These are phyloP conservation scores for Callinectes sapidus DNA, from an alignment of 2,888 invertebrate species.

Conservation along the genomic window DNA sequence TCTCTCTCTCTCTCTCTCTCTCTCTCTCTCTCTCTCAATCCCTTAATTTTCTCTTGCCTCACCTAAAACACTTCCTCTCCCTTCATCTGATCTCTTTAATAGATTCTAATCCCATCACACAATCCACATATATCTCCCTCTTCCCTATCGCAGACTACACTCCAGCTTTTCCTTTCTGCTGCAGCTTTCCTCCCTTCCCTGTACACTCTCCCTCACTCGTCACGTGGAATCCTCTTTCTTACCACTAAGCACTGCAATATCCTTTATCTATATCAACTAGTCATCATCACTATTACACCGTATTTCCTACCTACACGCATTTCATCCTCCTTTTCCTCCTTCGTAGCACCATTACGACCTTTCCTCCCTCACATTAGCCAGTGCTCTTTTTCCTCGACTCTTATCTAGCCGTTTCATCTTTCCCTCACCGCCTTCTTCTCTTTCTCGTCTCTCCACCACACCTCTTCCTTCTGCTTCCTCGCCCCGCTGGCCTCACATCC, in stretches of 20 bases:
- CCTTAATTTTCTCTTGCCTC: neutral
- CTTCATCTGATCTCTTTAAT: neutral
- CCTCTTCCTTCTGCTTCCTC: conserved; percentile 1
- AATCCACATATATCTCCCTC: neutral
- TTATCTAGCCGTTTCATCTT: neutral
- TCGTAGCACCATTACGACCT: neutral
- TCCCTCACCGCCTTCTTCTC: neutral
- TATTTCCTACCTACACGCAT: neutral
- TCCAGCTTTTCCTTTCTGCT: neutral
- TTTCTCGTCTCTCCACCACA: neutral
- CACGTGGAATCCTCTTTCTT: neutral
- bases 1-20: conserved; percentile 38
- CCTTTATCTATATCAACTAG: neutral
- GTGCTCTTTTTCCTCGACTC: neutral
- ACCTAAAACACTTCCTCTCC: neutral
- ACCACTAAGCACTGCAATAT: neutral
- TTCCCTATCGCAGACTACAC: neutral
- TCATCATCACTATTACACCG: neutral
- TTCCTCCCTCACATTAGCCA: neutral
- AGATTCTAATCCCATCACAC: neutral
- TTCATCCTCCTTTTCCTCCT: neutral
- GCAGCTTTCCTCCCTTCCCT: neutral
- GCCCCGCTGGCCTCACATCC: conserved; percentile 52
- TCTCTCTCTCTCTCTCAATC: neutral
- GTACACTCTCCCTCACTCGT: neutral